A percentile compares a stretch with the other conserved stretches of the same genome.
Conservation (phyloP, 2,113 vertebrate genomes). For the Oreochromis tanganicae region DNA sequence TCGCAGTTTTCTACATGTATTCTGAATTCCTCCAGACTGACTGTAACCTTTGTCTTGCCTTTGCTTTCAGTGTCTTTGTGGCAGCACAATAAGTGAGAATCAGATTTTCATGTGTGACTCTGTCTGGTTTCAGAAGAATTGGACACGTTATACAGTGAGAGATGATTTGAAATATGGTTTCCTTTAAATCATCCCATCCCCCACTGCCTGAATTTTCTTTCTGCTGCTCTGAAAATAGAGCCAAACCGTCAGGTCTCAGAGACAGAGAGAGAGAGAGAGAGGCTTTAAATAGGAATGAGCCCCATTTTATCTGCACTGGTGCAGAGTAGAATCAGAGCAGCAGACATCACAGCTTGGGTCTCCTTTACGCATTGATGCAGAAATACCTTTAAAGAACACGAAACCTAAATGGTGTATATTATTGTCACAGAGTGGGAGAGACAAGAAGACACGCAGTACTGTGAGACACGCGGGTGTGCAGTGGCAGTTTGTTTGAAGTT, state of each 20-base stretch:
- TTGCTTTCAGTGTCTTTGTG: background rate
- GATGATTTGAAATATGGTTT: background rate
- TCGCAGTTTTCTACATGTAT: background rate
- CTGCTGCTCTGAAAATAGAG: constrained; percentile 43
- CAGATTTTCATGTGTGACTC: background rate
- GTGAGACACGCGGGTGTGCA: background rate
- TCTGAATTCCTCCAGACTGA: background rate
- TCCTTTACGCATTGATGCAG: background rate
- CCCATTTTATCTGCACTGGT: constrained; percentile 9
- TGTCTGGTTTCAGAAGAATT: background rate
- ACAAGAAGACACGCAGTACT: background rate
- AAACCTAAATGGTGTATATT: background rate
- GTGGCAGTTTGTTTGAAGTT: background rate
- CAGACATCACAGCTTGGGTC: constrained; percentile 5
- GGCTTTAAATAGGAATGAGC: constrained; percentile 32
- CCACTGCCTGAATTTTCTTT: background rate
- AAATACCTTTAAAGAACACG: background rate
- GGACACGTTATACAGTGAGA: background rate
- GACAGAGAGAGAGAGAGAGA: background rate
- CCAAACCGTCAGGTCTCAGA: constrained; percentile 9
- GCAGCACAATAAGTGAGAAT: background rate
- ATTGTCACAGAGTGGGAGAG: background rate
- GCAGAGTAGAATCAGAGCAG: background rate
- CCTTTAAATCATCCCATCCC: background rate
- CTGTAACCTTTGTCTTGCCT: background rate